Percentiles rank a stretch among this genome's conserved stretches.
Conservation (phyloP, 1,140 invertebrate species). For the Listronotus oregonensis region DNA sequence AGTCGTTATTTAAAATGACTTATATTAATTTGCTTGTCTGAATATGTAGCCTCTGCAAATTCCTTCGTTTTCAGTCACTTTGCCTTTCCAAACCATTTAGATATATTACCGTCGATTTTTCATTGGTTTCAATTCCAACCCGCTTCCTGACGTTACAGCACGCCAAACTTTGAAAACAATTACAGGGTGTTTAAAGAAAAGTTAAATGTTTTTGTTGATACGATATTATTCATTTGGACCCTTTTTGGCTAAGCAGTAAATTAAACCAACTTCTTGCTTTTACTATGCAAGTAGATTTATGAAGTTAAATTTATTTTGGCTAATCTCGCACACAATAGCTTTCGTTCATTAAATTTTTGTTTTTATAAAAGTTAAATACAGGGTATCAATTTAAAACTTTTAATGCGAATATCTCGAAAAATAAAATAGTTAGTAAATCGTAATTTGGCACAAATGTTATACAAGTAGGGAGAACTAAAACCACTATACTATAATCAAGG, state of each 20-base stretch:
- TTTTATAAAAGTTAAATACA: too few relatives aligned
- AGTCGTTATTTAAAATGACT: constrained; percentile 1
- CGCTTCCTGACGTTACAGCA: constrained; percentile 19
- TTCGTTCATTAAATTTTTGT: too few relatives aligned
- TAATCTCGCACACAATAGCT: too few relatives aligned
- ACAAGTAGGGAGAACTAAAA: too few relatives aligned
- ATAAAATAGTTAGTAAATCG: too few relatives aligned
- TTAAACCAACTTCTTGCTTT: too few relatives aligned
- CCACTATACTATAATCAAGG: too few relatives aligned
- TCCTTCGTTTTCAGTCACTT: constrained; percentile 30
- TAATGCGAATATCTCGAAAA: too few relatives aligned
- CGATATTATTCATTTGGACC: constrained; percentile 13
- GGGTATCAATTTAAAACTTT: too few relatives aligned
- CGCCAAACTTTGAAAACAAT: constrained; percentile 30
- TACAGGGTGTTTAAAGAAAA: constrained; percentile 27
- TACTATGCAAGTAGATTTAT: too few relatives aligned
- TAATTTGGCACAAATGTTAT: too few relatives aligned
- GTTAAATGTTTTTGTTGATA: constrained; percentile 25
- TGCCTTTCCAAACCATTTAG: constrained; percentile 27
- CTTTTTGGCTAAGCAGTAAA: background rate
- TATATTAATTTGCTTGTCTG: constrained; percentile 26
- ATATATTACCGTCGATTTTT: constrained; percentile 33
- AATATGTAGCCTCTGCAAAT: constrained; percentile 33
- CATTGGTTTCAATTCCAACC: constrained; percentile 30
- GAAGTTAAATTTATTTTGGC: too few relatives aligned